Evolutionary conservation across 2,113 vertebrate genomes (phyloP), one percentile per base, ranked within the genome.

Genomic region (Pitta sordida): DNA sequence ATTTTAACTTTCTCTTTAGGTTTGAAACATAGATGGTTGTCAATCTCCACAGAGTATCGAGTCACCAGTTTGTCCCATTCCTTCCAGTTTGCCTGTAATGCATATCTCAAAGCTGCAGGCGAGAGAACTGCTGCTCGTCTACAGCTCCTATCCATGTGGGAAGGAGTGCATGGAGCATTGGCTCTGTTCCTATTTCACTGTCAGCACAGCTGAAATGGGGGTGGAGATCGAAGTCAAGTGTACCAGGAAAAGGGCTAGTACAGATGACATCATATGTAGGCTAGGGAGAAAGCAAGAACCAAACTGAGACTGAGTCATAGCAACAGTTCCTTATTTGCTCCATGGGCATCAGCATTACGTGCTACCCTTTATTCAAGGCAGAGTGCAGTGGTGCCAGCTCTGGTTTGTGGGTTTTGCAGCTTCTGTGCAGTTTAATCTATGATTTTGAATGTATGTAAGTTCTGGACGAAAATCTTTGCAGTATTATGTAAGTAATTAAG

Each of bases 161-260:
- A 74, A 23, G 15, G 52, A 77, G 16, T 9, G 21, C 37, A 24
- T 13, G 68, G 48, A 75, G 56, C 21, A 1, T 27, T 81, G 83
- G 36, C 39, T 86, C 15, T n/a, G 27, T 63, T 83, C 21, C 64
- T 81, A 46, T 21, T 68, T 86, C 58, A 24, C 60, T 78, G 73
- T 29, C 52, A 75, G 86, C 62, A 29, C 91, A 93, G 77, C 86
- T 86, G n/a, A 56, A 69, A 84, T 0, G 3, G 56, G 73, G 43
- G 27, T 60, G 73, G 83, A 92, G 58, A 20, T 64, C 55, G 68
- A 74, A 88, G 55, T 46, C 48, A 59, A 6, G 2, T 36, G 76
- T 92, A 90, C 94, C 91, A 92, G 77, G 92, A 91, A 88, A 71
- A 92, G 69, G 76, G 43, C 73, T 96, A 92, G 92, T 91, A 96